phyloP scores from a whole-genome alignment of 2,797 vertebrate genomes.

The Cercopithecus neglectus region DNA sequence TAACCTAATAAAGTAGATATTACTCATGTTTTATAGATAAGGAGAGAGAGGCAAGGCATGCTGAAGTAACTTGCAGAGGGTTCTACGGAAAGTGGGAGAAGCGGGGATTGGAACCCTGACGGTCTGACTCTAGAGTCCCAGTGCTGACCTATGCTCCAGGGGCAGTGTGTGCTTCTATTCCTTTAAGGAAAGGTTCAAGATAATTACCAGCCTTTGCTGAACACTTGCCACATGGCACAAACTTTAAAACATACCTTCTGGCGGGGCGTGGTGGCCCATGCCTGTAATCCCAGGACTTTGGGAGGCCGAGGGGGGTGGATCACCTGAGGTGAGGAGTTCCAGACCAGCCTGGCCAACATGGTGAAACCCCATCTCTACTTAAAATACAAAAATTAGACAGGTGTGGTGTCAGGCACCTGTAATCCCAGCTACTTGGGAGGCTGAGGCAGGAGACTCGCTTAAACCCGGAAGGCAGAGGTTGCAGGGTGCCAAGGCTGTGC shows the following conservation, averaged over 20 bases:
- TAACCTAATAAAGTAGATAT: background rate
- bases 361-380: too few species aligned
- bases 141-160: background rate
- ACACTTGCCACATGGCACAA: background rate
- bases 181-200: background rate
- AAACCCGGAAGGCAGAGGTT: too few species aligned
- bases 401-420: too few species aligned
- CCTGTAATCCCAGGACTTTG: background rate
- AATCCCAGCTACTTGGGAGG: too few species aligned
- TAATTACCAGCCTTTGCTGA: background rate
- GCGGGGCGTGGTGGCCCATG: background rate
- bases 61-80: background rate
- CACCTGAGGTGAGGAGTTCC: too few species aligned
- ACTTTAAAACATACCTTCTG: background rate
- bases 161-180: background rate
- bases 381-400: too few species aligned
- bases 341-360: too few species aligned
- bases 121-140: background rate
- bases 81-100: fast-evolving
- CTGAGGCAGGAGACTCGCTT: too few species aligned
- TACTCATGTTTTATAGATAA: background rate
- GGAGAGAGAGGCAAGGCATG: background rate
- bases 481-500: too few species aligned
- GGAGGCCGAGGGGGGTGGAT: too few species aligned
- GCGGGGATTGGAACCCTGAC: background rate